Base-by-base conservation (phyloP, 2,797 vertebrate species). In the Tokudaia muenninki region DNA sequence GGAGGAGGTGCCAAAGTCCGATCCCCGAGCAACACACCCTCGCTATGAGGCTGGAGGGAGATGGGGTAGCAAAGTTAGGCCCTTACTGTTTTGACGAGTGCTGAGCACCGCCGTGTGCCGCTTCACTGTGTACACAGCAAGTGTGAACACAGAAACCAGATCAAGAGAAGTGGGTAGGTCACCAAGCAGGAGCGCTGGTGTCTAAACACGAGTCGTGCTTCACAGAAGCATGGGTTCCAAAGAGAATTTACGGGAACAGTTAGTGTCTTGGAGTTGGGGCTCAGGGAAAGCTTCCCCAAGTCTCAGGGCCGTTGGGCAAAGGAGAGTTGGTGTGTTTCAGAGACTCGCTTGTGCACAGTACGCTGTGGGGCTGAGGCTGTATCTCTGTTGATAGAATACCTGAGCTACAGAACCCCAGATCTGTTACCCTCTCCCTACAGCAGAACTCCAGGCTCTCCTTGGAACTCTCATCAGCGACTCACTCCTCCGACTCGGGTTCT, bases 1-100 rank as follows among this genome's bases (percentile, higher is more conserved):
- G 97, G 96, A 93, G 41, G 41, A 26, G 77, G 81, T 88, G 92
- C 80, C 94, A 83, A 97, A 97, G 96, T 97, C 93, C 92, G 87
- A 61, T 52, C 70, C 55, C 34, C 21, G 8, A 70, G 84, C 80
- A 63, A 72, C 57, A 91, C 93, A 67, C 87, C 90, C 50, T 91
- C 47, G 1, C 26, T 57, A 16, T 70, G 16, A 21, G 11, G 26
- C 61, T 67, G 78, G 29, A 24, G 8, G 74, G 17, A 59, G 44
- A 65, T 3, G 11, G 26, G 24, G 74, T n/a, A n/a, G 26, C 72
- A 41, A 12, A 78, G 29, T 63, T 59, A 29, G 50, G n/a, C 50
- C 70, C 37, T 31, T 22, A 55, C n/a, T 31, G 50, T 75, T 75
- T 31, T 74, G 70, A 37, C 21, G 9, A 57, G 14, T 75, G n/a